A percentile compares a stretch with the other conserved stretches of the same genome.
phyloP scores from a whole-genome alignment of 2,888 invertebrate genomes.

The Scelioninae gen. 2 region DNA sequence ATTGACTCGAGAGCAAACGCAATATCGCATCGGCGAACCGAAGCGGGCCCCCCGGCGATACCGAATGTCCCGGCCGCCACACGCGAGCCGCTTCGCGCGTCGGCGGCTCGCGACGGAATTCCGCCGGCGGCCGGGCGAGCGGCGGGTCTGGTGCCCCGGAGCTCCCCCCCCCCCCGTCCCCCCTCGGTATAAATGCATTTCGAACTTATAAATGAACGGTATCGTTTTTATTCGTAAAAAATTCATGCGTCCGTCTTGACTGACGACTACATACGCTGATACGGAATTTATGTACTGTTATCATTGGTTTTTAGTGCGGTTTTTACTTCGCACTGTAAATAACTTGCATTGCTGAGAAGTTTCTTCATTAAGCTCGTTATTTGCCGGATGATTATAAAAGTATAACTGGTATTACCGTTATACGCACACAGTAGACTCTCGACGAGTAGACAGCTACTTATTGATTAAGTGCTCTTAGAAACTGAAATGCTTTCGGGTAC shows the following conservation, averaged over 20 bases:
- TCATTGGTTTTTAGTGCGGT: constrained; percentile 56
- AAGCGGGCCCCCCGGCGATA: not conserved
- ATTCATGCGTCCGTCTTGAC: constrained; percentile 53
- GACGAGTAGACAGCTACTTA: constrained; percentile 54
- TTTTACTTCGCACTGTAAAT: constrained; percentile 58
- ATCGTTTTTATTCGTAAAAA: constrained; percentile 49
- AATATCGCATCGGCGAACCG: constrained; percentile 18
- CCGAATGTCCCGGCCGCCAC: not conserved
- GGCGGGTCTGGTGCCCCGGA: no score
- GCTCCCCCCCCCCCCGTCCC: no score
- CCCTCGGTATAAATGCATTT: constrained; percentile 23
- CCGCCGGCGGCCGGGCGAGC: no score
- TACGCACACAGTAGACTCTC: constrained; percentile 55
- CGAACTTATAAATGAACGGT: constrained; percentile 34
- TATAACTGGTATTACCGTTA: constrained; percentile 60
- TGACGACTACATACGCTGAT: constrained; percentile 55
- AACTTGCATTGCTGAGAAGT: constrained; percentile 59
- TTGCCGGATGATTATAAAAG: constrained; percentile 59
- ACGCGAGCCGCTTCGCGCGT: constrained; percentile 24
- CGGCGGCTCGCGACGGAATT: constrained; percentile 42
- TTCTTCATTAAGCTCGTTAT: constrained; percentile 60
- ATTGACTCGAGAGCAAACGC: constrained; percentile 27
- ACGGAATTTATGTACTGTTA: constrained; percentile 58
- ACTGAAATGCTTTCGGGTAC: constrained; percentile 51
- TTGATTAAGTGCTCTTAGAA: constrained; percentile 59